These are phyloP conservation scores for Zaprionus vittiger DNA, from an alignment of 1,140 invertebrate genomes.

Conservation along the genomic window DNA sequence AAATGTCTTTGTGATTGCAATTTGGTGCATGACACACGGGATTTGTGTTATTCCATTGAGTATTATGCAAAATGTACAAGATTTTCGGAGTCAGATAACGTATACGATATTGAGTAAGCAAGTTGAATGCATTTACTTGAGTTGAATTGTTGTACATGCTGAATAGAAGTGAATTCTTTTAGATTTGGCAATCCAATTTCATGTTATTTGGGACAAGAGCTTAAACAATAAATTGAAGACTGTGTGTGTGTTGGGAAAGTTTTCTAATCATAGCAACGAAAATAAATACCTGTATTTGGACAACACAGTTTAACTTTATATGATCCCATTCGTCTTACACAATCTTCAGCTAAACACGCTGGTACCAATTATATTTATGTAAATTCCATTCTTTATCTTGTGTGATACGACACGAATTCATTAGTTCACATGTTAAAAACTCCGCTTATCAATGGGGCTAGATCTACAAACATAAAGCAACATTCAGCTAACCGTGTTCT, in stretches of 20 bases:
- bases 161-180: background rate
- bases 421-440: constrained; percentile 24
- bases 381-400: constrained; percentile 29
- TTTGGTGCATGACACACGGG: constrained; percentile 37
- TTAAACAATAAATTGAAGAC: background rate
- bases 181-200: background rate
- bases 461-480: constrained; percentile 9
- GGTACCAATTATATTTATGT: constrained; percentile 30
- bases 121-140: background rate
- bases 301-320: background rate
- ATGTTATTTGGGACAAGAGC: background rate
- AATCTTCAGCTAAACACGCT: constrained; percentile 8
- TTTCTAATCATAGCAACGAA: background rate
- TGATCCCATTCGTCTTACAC: background rate
- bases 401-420: constrained; percentile 13
- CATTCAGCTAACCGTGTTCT: constrained; percentile 9
- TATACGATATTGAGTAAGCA: background rate
- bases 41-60: constrained; percentile 9
- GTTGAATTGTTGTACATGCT: background rate
- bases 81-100: background rate
- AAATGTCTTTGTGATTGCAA: constrained; percentile 28
- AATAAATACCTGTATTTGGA: background rate
- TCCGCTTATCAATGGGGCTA: constrained; percentile 24
- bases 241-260: background rate
- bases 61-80: background rate